These are phyloP conservation scores for Meandrusa payeni DNA, from an alignment of 2,888 invertebrate genomes.

Conservation along the genomic window DNA sequence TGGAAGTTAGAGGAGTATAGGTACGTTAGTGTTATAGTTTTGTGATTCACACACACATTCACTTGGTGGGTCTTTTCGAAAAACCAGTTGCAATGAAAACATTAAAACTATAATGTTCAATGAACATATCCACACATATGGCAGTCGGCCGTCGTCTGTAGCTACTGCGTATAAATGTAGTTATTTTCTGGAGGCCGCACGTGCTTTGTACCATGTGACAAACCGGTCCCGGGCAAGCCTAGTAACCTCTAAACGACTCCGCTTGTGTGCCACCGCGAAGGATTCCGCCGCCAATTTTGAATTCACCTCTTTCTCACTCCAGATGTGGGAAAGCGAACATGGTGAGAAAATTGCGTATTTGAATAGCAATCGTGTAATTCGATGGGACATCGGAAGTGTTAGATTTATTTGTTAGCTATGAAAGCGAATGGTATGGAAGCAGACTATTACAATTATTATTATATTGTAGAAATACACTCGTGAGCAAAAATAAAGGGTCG, in stretches of 20 bases:
- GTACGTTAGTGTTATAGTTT: too few relatives aligned
- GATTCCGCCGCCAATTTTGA: slow-evolving; percentile 52
- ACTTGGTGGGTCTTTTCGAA: too few relatives aligned
- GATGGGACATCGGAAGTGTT: neutral
- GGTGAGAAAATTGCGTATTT: slow-evolving; percentile 31
- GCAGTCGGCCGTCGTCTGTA: slow-evolving; percentile 30
- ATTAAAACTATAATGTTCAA: neutral
- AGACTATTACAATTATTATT: too few relatives aligned
- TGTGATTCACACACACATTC: too few relatives aligned
- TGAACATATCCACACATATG: slow-evolving; percentile 25
- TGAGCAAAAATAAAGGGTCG: too few relatives aligned
- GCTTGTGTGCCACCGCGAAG: slow-evolving; percentile 54
- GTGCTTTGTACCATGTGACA: slow-evolving; percentile 74
- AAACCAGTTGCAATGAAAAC: too few relatives aligned
- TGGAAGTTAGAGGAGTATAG: too few relatives aligned
- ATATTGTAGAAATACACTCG: too few relatives aligned
- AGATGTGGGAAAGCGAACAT: slow-evolving; percentile 34
- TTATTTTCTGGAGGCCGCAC: slow-evolving; percentile 69
- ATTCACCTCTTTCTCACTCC: slow-evolving; percentile 49
- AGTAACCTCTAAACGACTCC: slow-evolving; percentile 78
- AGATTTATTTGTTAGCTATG: neutral
- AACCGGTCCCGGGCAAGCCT: slow-evolving; percentile 73
- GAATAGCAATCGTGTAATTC: slow-evolving; percentile 11
- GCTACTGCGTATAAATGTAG: slow-evolving; percentile 33
- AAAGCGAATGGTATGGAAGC: too few relatives aligned